Percentiles rank a stretch among this genome's conserved stretches.
phyloP scores from a whole-genome alignment of 2,797 vertebrate species.

The Chloroceryle inda region DNA sequence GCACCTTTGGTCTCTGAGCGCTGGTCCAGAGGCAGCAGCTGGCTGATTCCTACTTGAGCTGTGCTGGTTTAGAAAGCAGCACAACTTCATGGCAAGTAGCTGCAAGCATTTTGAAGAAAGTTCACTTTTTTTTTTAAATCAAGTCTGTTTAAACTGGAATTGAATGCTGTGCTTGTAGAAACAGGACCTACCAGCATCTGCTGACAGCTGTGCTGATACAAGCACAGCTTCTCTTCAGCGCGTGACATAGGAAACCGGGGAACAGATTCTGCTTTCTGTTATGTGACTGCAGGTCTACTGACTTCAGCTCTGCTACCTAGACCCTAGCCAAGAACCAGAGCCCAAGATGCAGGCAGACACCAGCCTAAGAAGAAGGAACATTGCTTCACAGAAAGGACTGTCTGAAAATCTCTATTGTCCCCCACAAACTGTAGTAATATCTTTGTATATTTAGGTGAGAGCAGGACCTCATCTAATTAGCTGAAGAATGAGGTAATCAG shows the following conservation, averaged over 20 bases:
- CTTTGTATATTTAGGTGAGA: not conserved
- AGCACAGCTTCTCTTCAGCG: not conserved
- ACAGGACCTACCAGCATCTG: conserved; percentile 24
- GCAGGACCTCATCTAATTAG: not conserved
- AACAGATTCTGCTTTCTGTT: not conserved
- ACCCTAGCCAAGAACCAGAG: fast-evolving
- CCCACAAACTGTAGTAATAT: not conserved
- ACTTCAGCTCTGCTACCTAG: not conserved
- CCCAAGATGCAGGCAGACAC: not conserved
- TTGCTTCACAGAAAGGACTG: not conserved
- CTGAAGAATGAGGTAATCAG: not conserved
- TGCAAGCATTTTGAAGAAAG: not conserved
- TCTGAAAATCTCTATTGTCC: not conserved
- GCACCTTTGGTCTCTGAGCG: not conserved
- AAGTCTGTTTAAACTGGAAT: not conserved
- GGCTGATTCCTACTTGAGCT: not conserved
- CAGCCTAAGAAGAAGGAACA: not conserved
- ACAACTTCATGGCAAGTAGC: not conserved
- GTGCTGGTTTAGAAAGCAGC: not conserved
- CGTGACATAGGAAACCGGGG: not conserved
- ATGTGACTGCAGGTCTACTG: not conserved
- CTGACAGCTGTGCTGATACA: conserved; percentile 14
- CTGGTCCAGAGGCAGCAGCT: not conserved
- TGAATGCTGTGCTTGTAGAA: not conserved
- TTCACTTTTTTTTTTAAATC: not conserved